Evolutionary conservation across 2,113 vertebrate genomes (phyloP), one percentile per base, ranked within the genome.

Genomic region (Hoplias malabaricus): DNA sequence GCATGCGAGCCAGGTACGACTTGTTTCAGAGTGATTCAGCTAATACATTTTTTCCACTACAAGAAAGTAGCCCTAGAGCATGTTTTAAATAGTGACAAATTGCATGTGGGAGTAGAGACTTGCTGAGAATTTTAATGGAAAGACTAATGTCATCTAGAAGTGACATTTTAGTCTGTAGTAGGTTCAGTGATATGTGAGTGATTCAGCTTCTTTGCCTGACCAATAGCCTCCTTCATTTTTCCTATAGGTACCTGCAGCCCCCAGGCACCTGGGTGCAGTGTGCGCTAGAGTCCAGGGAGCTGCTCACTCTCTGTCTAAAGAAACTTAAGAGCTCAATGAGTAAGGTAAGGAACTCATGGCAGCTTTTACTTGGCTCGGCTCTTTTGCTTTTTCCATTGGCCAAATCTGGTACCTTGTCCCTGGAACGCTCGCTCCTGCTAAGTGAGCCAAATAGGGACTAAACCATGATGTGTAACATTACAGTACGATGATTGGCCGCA

Each of bases 261-360:
- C 97, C 98, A 14, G 90, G 88, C 68, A 93, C 94, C 1, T 98
- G 97, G 97, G 12, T 99, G 34, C 94, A 94, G 27, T 99, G 98
- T 85, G 88, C 94, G 56, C 87, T 99, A 83, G 98, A 99, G 87
- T 99, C 98, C 1, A 94, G 97, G 56, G 97, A 99, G 69, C 94
- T 99, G n/a, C 93, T 99, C 13, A 86, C 95, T 34, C 91, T 99
- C 74, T 99, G 97, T 75, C 92, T 99, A 70, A 99, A 98, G 88
- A 99, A 98, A 86, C 90, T 99, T 5, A 99, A 98, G 87, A 87
- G 93, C 68, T 91, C 90, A 0, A 92, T 94, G 93, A 83, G 83
- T 10, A 94, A 90, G 88, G 93, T 93, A 82, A 82, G 84, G n/a
- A 29, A 6, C 19, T 0, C 1, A 5, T 27, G 23, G 19, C 21